Percentiles rank a stretch among this genome's conserved stretches.
These are phyloP conservation scores for Pogona vitticeps DNA, from an alignment of 2,113 vertebrate genomes.

Conservation along the genomic window DNA sequence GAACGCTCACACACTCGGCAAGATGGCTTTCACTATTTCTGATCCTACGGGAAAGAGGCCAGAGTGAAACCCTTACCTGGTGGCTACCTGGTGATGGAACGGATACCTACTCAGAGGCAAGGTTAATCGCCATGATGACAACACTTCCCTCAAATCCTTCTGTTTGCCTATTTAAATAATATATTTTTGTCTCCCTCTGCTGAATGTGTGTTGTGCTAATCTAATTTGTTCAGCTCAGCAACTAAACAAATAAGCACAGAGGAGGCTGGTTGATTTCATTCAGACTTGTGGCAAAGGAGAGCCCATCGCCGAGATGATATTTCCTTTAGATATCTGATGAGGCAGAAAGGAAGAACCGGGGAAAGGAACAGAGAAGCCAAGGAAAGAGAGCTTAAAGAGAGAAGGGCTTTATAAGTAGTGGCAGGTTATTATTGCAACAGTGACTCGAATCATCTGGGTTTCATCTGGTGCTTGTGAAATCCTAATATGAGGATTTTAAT, in stretches of 20 bases:
- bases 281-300: constrained; percentile 59
- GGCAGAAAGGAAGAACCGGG: constrained; percentile 31
- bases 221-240: constrained; percentile 72
- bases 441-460: neutral
- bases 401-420: constrained; percentile 20
- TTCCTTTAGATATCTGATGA: constrained; percentile 60
- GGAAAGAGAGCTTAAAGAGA: constrained; percentile 49
- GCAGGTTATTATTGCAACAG: constrained; percentile 29
- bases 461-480: constrained; percentile 22
- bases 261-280: constrained; percentile 47
- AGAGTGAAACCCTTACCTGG: constrained; percentile 35
- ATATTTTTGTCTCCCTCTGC: constrained; percentile 49
- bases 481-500: constrained; percentile 27
- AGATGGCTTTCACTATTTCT: constrained; percentile 41
- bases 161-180: neutral
- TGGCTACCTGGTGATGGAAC: constrained; percentile 30
- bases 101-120: constrained; percentile 24
- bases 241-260: constrained; percentile 72
- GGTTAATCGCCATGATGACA: constrained; percentile 67
- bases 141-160: constrained; percentile 46
- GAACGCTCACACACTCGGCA: constrained; percentile 1
- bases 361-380: constrained; percentile 25
- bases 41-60: neutral
- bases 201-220: constrained; percentile 70
- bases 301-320: constrained; percentile 45